Evolutionary conservation across 2,113 vertebrate species (phyloP).

Genomic region (Chaenogobius annularis): DNA sequence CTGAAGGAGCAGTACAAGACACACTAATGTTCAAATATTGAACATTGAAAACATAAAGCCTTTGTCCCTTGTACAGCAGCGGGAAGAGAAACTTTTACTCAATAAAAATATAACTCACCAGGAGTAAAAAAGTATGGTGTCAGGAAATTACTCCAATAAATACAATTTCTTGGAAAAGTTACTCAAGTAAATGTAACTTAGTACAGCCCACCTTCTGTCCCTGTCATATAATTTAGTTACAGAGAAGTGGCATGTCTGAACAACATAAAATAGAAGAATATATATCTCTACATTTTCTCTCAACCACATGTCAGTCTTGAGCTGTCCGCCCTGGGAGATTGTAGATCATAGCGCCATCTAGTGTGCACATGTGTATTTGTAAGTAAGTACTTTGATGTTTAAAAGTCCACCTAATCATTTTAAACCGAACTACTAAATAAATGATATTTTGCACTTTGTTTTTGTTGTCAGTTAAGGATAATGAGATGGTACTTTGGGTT

Average conservation of each 20-base stretch:
- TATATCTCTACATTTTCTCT: neutral
- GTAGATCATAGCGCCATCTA: slow-evolving; percentile 14
- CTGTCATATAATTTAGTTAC: too few species aligned
- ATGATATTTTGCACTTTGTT: neutral
- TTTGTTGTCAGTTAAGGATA: neutral
- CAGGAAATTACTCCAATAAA: too few species aligned
- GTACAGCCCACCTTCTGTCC: too few species aligned
- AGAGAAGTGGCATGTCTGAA: neutral
- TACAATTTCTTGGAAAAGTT: too few species aligned
- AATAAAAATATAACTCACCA: too few species aligned
- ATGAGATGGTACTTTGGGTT: neutral
- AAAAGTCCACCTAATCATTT: neutral
- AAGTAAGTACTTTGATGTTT: neutral
- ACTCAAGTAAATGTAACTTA: too few species aligned
- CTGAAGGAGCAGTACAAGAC: too few species aligned
- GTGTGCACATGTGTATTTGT: slow-evolving; percentile 15
- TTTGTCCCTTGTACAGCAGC: too few species aligned
- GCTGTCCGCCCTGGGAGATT: neutral
- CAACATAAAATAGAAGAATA: neutral
- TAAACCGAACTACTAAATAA: neutral
- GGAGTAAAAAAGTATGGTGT: too few species aligned
- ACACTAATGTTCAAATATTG: too few species aligned
- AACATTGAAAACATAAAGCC: too few species aligned
- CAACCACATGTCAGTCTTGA: neutral
- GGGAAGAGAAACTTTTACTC: too few species aligned